Conservation (phyloP, 2,113 vertebrate species). For the Clarias macrocephalus region DNA sequence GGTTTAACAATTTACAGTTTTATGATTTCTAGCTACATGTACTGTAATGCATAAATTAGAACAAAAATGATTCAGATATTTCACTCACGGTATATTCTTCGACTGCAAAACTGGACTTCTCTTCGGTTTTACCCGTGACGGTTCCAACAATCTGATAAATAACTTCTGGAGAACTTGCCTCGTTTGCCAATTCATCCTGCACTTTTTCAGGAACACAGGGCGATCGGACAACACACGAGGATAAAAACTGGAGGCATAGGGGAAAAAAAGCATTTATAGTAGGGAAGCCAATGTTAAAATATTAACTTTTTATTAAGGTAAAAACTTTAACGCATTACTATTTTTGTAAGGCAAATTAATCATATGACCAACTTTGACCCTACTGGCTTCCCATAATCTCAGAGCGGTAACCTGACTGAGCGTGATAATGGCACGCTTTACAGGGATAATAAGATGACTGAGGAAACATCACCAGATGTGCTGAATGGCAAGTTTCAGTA, state of each 20-base stretch:
- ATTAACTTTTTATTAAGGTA: too few relatives aligned
- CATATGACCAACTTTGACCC: too few relatives aligned
- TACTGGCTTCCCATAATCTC: too few relatives aligned
- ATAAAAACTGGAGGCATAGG: constrained; percentile 73
- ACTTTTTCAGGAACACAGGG: constrained; percentile 58
- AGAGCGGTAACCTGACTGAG: too few relatives aligned
- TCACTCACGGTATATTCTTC: constrained; percentile 79
- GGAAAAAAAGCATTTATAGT: background rate
- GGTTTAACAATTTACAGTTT: constrained; percentile 59
- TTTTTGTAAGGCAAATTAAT: too few relatives aligned
- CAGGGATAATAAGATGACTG: too few relatives aligned
- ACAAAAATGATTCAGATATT: background rate
- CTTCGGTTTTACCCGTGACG: constrained; percentile 52
- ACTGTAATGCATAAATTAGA: background rate
- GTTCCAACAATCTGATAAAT: constrained; percentile 83
- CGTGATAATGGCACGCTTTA: too few relatives aligned
- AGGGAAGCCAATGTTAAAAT: too few relatives aligned
- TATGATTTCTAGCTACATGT: constrained; percentile 46
- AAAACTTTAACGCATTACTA: too few relatives aligned
- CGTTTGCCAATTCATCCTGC: constrained; percentile 64
- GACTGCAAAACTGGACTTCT: constrained; percentile 60
- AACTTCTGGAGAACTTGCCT: constrained; percentile 46
- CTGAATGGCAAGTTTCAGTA: too few relatives aligned
- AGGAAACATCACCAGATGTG: too few relatives aligned
- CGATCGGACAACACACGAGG: constrained; percentile 66